Evolutionary conservation across 1,140 invertebrate species (phyloP).

Genomic region (Arctopsyche grandis): DNA sequence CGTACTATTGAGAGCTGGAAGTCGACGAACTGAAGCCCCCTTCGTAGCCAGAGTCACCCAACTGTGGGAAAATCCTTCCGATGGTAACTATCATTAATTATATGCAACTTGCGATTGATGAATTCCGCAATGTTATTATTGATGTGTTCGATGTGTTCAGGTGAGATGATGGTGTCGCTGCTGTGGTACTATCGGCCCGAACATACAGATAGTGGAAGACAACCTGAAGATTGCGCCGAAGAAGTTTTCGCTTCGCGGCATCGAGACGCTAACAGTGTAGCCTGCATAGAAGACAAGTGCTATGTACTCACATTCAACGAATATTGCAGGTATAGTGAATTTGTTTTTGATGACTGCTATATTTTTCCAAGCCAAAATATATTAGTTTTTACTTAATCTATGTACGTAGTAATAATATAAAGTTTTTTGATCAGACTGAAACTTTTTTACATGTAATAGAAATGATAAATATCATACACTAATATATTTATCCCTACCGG

Average conservation of each 20-base stretch:
- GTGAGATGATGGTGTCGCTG: conserved; percentile 96
- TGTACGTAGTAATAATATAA: background rate
- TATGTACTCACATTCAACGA: conserved; percentile 97
- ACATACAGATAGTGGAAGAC: conserved; percentile 90
- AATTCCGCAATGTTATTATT: background rate
- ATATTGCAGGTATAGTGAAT: conserved; percentile 90
- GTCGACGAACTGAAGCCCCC: conserved; percentile 86
- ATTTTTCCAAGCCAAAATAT: background rate
- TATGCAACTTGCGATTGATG: conserved; percentile 12
- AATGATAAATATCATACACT: too few species aligned
- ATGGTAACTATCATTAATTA: conserved; percentile 71
- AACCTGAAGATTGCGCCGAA: conserved; percentile 81
- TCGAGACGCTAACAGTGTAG: conserved; percentile 93
- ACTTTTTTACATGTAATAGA: too few species aligned
- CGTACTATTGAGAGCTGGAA: conserved; percentile 86
- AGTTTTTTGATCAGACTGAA: too few species aligned
- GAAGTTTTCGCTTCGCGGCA: conserved; percentile 97
- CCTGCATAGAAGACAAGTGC: conserved; percentile 98
- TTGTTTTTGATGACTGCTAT: conserved; percentile 40
- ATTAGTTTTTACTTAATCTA: too few species aligned
- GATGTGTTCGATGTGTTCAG: conserved; percentile 63
- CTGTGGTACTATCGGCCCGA: conserved; percentile 98
- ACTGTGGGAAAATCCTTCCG: conserved; percentile 93
- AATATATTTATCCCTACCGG: too few species aligned
- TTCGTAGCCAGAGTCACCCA: conserved; percentile 94